Evolutionary conservation across 1,140 invertebrate genomes (phyloP).

Genomic region (Drosophila nannoptera): DNA sequence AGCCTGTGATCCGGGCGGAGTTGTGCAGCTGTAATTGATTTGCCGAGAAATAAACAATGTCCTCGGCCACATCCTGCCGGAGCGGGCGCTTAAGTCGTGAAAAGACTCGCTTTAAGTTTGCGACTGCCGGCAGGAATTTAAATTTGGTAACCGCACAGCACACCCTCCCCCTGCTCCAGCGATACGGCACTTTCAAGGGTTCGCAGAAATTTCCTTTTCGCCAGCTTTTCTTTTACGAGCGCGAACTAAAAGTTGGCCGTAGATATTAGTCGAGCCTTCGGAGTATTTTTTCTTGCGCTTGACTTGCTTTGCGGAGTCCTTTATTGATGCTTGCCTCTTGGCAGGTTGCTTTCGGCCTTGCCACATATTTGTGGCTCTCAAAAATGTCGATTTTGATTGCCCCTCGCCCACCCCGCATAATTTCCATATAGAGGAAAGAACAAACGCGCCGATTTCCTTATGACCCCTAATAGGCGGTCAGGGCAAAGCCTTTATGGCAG

Average conservation of each 20-base stretch:
- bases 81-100: slow-evolving; percentile 31
- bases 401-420: slow-evolving; percentile 31
- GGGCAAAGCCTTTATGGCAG: not conserved
- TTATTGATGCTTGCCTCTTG: slow-evolving; percentile 61
- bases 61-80: slow-evolving; percentile 26
- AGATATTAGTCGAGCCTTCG: not conserved
- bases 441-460: not conserved
- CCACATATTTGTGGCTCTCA: slow-evolving; percentile 24
- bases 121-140: slow-evolving; percentile 57
- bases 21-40: slow-evolving; percentile 61
- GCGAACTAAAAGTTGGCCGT: slow-evolving; percentile 28
- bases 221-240: slow-evolving; percentile 32
- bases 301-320: slow-evolving; percentile 64
- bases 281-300: slow-evolving; percentile 14
- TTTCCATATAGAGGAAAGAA: slow-evolving; percentile 12
- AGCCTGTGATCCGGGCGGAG: slow-evolving; percentile 12
- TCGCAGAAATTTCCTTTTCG: slow-evolving; percentile 12
- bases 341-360: slow-evolving; percentile 16
- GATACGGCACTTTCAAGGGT: slow-evolving; percentile 14
- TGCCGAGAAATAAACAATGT: slow-evolving; percentile 49
- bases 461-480: slow-evolving; percentile 25
- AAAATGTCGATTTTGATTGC: slow-evolving; percentile 35
- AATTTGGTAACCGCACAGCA: slow-evolving; percentile 18
- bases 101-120: slow-evolving; percentile 70
- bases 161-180: not conserved